Conservation (phyloP, 2,113 vertebrate genomes). For the Alouatta palliata region DNA sequence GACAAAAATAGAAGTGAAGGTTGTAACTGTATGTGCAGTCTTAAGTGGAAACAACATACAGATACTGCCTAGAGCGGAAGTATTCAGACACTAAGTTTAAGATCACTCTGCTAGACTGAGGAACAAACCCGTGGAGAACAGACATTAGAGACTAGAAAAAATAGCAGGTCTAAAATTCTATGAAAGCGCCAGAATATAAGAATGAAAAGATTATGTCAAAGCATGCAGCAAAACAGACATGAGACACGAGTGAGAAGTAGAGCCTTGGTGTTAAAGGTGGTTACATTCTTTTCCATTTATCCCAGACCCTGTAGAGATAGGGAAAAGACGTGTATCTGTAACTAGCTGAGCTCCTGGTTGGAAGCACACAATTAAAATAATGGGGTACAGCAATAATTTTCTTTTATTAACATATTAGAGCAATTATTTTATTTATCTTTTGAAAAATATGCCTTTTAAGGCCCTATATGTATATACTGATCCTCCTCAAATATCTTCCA, state of each 20-base stretch:
- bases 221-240: neutral
- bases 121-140: neutral
- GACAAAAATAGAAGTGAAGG: neutral
- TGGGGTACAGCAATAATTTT: neutral
- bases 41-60: neutral
- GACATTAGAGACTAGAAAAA: neutral
- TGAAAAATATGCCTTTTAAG: neutral
- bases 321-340: neutral
- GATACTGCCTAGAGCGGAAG: neutral
- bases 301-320: neutral
- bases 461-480: neutral
- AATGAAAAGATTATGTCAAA: constrained; percentile 6
- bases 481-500: neutral
- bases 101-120: neutral
- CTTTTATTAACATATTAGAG: neutral
- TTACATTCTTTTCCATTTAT: neutral
- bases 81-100: neutral
- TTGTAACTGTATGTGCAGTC: neutral
- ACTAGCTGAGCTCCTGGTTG: neutral
- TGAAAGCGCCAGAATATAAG: neutral
- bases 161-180: neutral
- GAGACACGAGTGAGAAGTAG: neutral
- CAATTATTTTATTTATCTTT: neutral
- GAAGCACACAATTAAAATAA: neutral
- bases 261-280: neutral